A percentile compares a stretch with the other conserved stretches of the same genome.
These are phyloP conservation scores for Morus bassanus DNA, from an alignment of 2,797 vertebrate genomes.

Conservation along the genomic window DNA sequence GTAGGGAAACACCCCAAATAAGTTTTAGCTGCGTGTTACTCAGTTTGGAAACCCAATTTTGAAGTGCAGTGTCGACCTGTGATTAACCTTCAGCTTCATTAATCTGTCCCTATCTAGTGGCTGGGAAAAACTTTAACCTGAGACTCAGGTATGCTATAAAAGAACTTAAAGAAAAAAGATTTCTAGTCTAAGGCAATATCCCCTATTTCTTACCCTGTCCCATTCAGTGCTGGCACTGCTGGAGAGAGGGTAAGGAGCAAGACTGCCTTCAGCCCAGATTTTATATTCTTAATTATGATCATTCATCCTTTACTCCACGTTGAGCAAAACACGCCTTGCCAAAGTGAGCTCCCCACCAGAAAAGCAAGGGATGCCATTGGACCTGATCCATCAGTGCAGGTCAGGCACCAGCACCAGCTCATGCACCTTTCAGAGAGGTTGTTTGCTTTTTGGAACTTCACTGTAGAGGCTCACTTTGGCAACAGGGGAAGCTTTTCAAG, in stretches of 20 bases:
- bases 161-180: not conserved
- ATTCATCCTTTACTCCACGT: not conserved
- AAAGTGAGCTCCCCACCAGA: not conserved
- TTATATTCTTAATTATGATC: not conserved
- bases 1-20: not conserved
- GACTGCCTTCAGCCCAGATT: not conserved
- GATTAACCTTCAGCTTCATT: not conserved
- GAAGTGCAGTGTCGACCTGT: not conserved
- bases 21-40: not conserved
- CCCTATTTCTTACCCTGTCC: not conserved
- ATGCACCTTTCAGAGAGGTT: not conserved
- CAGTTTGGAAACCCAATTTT: not conserved
- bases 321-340: accelerated
- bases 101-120: not conserved
- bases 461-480: not conserved
- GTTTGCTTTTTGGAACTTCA: not conserved
- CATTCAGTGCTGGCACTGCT: not conserved
- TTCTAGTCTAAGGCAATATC: not conserved
- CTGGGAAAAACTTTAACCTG: not conserved
- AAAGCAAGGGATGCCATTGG: not conserved
- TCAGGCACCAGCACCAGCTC: not conserved
- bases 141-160: not conserved
- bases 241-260: not conserved
- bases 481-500: not conserved
- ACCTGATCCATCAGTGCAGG: too few species aligned